A percentile compares a stretch with the other conserved stretches of the same genome.
Conservation (phyloP, 2,113 vertebrate genomes). For the Xiphorhynchus elegans region DNA sequence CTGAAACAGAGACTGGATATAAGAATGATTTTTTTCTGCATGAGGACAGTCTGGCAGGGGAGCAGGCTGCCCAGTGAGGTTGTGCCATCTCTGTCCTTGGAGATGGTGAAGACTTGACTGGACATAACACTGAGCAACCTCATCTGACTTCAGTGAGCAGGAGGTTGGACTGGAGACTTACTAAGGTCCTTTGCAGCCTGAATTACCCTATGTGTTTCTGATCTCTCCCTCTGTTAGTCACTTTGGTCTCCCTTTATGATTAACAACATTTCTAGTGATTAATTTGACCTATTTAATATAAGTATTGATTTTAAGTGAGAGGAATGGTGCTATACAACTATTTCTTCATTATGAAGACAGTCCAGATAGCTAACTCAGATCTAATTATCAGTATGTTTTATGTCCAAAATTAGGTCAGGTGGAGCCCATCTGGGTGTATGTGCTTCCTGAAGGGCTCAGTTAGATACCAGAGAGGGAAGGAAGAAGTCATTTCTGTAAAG, state of each 20-base stretch:
- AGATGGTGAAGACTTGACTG: not conserved
- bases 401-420: not conserved
- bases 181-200: not conserved
- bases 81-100: not conserved
- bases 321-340: not conserved
- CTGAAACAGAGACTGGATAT: not conserved
- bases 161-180: not conserved
- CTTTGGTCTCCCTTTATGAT: not conserved
- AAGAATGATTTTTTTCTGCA: not conserved
- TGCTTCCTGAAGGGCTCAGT: not conserved
- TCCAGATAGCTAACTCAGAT: not conserved
- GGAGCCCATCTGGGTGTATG: not conserved
- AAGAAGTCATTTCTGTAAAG: not conserved
- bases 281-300: not conserved
- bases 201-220: not conserved
- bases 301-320: not conserved
- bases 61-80: not conserved
- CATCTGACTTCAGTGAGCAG: not conserved
- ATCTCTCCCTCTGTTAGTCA: not conserved
- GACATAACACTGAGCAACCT: not conserved
- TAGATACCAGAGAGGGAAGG: not conserved
- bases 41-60: accelerated
- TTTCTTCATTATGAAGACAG: not conserved
- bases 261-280: not conserved
- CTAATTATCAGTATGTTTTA: not conserved